Base-by-base conservation (phyloP, 2,888 invertebrate genomes). In the Chrysolina haemoptera region DNA sequence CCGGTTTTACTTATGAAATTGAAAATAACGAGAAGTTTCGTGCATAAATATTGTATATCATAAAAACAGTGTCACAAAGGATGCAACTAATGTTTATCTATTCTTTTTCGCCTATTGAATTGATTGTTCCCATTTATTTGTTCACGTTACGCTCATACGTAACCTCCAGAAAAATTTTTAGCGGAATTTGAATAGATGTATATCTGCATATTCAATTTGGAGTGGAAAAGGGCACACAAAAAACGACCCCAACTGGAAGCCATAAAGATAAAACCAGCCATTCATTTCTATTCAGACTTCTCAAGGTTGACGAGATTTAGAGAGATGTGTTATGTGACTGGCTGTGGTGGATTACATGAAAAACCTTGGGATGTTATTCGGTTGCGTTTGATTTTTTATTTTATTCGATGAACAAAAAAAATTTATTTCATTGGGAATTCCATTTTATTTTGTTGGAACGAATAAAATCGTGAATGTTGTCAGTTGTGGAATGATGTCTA, bases 201-300 rank as follows among this genome's bases (percentile, higher is more conserved):
- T 59, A 59, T 59, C 59, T 59, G 27, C 59, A 27, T 59, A 59
- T 59, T 59, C 59, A 59, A 59, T 59, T 59, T 59, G n/a, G 27
- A 59, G 59, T 16, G 27, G 59, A 59, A 59, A 53, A 59, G 27
- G 35, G 35, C 59, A 27, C 59, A 59, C 22, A 59, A 59, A 59
- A 59, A n/a, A 53, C 53, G 53, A 11, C 53, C 18, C 18, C 16
- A 35, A 35, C 59, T 27, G 59, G 35, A 27, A 59, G 9, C 27
- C 35, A 35, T 59, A 35, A 35, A 59, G 59, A 59, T 59, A 59
- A 59, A 59, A 59, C 35, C 14, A 59, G 35, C 59, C 59, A 27
- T 59, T 59, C 59, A 27, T 59, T 59, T 59, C 59, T 35, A 35
- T 59, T n/a, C 35, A n/a, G 59, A 14, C 35, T 27, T 16, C 22